Conservation (phyloP, 2,113 vertebrate genomes). For the Ictidomys tridecemlineatus region DNA sequence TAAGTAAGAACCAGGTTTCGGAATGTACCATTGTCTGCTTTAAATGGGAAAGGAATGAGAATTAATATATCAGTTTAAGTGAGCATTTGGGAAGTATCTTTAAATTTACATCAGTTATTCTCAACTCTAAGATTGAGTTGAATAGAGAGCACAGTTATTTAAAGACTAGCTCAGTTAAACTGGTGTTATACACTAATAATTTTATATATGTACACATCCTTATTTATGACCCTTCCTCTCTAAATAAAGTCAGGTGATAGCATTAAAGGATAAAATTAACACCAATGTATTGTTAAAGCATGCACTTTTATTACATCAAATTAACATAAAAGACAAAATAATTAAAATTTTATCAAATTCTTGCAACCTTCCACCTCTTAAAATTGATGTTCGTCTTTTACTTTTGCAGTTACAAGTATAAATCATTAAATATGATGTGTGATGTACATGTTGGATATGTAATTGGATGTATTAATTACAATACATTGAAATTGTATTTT, state of each 20-base stretch:
- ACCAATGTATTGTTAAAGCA: background rate
- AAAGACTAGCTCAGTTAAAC: background rate
- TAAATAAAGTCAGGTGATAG: background rate
- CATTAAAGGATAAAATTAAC: background rate
- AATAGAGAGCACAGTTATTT: background rate
- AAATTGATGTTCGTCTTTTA: background rate
- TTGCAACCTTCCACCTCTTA: background rate
- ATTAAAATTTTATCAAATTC: background rate
- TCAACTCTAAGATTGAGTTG: background rate
- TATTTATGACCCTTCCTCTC: background rate
- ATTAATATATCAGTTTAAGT: background rate
- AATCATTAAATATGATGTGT: background rate
- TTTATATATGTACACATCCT: background rate
- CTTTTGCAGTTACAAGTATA: background rate
- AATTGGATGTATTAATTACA: background rate
- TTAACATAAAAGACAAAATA: background rate
- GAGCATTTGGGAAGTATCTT: background rate
- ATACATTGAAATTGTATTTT: background rate
- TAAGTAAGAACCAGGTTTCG: background rate
- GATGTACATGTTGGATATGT: background rate
- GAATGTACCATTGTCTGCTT: background rate
- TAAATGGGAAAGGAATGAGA: slow-evolving; percentile 4
- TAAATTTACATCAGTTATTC: background rate
- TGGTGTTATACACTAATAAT: background rate
- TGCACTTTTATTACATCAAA: background rate